These are phyloP conservation scores for Drosophila mercatorum DNA, from an alignment of 2,888 invertebrate genomes.

Conservation along the genomic window DNA sequence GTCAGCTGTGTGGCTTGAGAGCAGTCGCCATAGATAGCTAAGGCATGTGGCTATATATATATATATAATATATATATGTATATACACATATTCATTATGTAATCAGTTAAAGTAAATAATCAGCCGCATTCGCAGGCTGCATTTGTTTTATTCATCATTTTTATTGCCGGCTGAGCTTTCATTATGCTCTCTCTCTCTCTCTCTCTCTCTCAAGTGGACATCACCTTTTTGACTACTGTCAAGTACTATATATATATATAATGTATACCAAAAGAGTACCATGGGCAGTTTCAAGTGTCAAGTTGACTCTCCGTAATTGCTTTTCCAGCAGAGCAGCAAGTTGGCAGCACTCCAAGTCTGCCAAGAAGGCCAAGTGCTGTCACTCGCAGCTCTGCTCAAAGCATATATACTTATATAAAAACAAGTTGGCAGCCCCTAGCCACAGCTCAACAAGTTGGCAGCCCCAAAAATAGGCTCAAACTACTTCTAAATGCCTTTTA, in stretches of 20 bases:
- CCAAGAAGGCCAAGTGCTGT: not conserved
- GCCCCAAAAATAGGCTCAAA: not conserved
- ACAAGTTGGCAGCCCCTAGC: not conserved
- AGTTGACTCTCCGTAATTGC: not conserved
- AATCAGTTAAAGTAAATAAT: not conserved
- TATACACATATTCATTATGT: not conserved
- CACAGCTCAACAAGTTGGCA: not conserved
- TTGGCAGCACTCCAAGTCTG: not conserved
- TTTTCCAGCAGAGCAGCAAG: not conserved
- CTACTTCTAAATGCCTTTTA: not conserved
- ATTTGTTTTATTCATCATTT: not conserved
- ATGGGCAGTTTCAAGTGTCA: not conserved
- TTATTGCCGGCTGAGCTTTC: not conserved
- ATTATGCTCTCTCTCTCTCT: not conserved
- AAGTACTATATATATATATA: not conserved
- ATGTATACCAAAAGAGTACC: too few species aligned
- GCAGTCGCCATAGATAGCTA: not conserved
- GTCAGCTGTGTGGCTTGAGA: conserved; percentile 13
- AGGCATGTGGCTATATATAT: not conserved
- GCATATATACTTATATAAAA: too few species aligned
- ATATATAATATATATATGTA: not conserved
- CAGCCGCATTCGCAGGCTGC: not conserved
- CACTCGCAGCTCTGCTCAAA: not conserved
- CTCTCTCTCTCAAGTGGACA: not conserved
- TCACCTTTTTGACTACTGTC: not conserved